phyloP scores from a whole-genome alignment of 2,113 vertebrate genomes.

The Pteronura brasiliensis region DNA sequence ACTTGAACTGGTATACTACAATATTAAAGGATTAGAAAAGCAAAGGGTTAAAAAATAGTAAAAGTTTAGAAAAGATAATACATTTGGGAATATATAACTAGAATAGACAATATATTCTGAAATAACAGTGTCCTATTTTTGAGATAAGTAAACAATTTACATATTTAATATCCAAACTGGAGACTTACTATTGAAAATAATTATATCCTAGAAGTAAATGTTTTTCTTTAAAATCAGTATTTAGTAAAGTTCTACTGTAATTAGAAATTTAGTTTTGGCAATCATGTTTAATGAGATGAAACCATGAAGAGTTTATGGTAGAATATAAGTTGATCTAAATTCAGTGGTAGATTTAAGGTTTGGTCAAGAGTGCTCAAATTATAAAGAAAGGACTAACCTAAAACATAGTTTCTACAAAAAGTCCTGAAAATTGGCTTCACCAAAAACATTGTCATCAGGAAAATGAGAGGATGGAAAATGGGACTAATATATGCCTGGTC shows the following conservation, averaged over 20 bases:
- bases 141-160: background rate
- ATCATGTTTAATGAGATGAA: background rate
- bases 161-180: background rate
- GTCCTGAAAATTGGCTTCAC: background rate
- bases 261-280: background rate
- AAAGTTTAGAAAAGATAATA: background rate
- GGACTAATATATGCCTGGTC: background rate
- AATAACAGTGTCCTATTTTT: background rate
- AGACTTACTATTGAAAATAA: background rate
- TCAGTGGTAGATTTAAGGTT: background rate
- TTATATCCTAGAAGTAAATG: background rate
- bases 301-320: background rate
- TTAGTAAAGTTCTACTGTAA: background rate
- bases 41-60: background rate
- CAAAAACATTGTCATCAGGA: background rate
- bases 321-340: background rate
- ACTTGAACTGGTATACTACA: background rate
- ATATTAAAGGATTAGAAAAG: background rate
- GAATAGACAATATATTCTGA: background rate
- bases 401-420: background rate
- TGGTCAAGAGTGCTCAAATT: background rate
- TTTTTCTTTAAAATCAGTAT: background rate
- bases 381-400: background rate
- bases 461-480: background rate
- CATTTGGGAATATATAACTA: background rate